A percentile compares a stretch with the other conserved stretches of the same genome.
phyloP scores from a whole-genome alignment of 2,797 vertebrate species.

The Zonotrichia albicollis region DNA sequence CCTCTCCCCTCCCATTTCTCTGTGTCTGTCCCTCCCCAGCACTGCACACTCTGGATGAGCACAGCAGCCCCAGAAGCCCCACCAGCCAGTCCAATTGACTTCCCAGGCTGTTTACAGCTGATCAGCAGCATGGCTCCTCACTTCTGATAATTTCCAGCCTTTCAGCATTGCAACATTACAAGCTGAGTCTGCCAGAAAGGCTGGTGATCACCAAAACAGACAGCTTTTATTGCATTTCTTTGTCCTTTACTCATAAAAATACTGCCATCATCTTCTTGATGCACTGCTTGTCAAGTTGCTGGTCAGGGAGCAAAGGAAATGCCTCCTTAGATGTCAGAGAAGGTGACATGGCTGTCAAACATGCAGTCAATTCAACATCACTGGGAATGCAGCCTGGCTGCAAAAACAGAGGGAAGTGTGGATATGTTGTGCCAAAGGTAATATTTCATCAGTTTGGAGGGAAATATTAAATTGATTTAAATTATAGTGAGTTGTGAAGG shows the following conservation, averaged over 20 bases:
- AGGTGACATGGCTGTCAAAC: neutral
- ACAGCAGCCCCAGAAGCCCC: no score
- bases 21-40: neutral
- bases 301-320: neutral
- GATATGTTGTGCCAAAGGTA: neutral
- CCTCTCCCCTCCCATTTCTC: neutral
- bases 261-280: neutral
- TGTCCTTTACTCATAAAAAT: neutral
- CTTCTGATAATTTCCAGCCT: neutral
- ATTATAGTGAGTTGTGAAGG: neutral
- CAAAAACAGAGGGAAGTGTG: neutral
- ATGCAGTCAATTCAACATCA: neutral
- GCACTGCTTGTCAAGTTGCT: neutral
- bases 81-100: neutral
- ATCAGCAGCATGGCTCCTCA: neutral
- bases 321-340: neutral
- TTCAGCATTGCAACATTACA: neutral
- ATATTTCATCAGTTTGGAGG: neutral
- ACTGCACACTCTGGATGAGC: rapidly evolving
- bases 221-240: neutral
- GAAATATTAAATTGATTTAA: neutral
- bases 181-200: neutral
- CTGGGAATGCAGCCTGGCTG: neutral
- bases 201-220: neutral
- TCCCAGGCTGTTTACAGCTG: rapidly evolving